Percentiles rank a stretch among this genome's conserved stretches.
These are phyloP conservation scores for Typhlichthys subterraneus DNA, from an alignment of 2,797 vertebrate genomes.

Conservation along the genomic window DNA sequence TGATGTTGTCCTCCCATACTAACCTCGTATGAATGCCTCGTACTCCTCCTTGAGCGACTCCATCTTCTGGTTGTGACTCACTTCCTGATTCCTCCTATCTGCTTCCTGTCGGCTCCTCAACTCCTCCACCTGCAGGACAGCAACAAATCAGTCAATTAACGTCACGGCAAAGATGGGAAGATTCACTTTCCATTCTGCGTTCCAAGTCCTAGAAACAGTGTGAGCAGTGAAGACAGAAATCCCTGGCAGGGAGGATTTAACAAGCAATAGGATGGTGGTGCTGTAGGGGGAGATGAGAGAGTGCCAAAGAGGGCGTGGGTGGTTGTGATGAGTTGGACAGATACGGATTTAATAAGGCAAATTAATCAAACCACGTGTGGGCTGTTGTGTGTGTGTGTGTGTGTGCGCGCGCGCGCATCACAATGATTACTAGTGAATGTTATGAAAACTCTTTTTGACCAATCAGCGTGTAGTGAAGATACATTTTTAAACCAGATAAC, in stretches of 20 bases:
- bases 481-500: no score
- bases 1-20: background rate
- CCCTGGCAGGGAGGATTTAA: constrained; percentile 1
- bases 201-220: background rate
- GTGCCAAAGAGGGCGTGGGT: background rate
- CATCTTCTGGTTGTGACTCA: constrained; percentile 78
- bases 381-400: background rate
- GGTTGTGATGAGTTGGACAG: background rate
- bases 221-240: constrained; percentile 7
- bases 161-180: background rate
- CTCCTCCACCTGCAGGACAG: constrained; percentile 82
- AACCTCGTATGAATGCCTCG: constrained; percentile 83
- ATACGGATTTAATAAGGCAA: no score
- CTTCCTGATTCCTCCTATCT: constrained; percentile 83
- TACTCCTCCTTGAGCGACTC: constrained; percentile 80
- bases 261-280: background rate
- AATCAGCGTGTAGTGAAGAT: background rate
- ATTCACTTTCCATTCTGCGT: constrained; percentile 1
- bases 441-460: background rate
- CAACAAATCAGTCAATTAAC: background rate
- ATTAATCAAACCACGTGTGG: background rate
- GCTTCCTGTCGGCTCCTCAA: constrained; percentile 85
- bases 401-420: no score
- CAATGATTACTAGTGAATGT: no score
- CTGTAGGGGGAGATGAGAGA: background rate